phyloP scores from a whole-genome alignment of 2,113 vertebrate species.

The Isichthys henryi region DNA sequence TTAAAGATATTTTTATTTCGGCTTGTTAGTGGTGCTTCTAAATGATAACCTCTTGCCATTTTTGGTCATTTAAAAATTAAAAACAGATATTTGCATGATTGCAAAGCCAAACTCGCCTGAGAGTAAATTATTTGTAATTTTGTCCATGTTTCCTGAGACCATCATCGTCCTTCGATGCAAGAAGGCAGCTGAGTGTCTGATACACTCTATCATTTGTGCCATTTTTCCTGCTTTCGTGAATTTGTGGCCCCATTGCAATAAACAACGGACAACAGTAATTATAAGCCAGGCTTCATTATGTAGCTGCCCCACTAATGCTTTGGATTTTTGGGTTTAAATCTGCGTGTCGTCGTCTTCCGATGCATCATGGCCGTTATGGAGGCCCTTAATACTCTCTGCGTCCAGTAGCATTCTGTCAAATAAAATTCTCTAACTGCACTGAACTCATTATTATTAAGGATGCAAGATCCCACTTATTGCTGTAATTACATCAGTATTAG shows the following conservation, averaged over 20 bases:
- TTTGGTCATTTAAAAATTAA: neutral
- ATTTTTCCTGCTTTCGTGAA: neutral
- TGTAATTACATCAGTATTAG: neutral
- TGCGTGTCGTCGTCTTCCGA: neutral
- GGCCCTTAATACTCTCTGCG: neutral
- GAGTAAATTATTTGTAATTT: neutral
- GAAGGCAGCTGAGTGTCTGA: neutral
- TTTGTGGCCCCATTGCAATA: neutral
- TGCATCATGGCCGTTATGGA: neutral
- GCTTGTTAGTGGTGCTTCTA: neutral
- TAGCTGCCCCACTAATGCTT: neutral
- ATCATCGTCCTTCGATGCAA: neutral
- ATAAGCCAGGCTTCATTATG: neutral
- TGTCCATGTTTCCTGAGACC: neutral
- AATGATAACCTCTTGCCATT: neutral
- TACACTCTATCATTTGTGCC: neutral
- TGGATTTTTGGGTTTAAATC: neutral
- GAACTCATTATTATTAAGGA: neutral
- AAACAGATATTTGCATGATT: neutral
- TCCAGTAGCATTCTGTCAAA: neutral
- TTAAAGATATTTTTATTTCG: neutral
- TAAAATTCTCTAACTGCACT: neutral
- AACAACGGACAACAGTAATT: neutral
- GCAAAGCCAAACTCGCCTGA: neutral
- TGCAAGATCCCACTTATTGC: neutral